A percentile compares a stretch with the other conserved stretches of the same genome.
These are phyloP conservation scores for Drosophila subsilvestris DNA, from an alignment of 2,888 invertebrate species.

Conservation along the genomic window DNA sequence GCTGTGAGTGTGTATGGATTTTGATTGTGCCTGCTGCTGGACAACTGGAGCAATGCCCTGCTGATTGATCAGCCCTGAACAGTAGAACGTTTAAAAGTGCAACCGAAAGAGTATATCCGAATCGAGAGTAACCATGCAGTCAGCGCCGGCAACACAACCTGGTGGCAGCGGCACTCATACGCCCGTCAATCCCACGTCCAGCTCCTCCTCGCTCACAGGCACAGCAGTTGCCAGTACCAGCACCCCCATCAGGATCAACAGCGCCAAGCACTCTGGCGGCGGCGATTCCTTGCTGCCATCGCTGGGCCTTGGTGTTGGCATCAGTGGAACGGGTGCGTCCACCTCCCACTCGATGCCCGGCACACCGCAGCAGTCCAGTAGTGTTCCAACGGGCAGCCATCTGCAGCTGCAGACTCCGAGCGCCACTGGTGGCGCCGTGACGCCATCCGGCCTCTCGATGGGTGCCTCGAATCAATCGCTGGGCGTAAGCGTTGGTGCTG, in stretches of 20 bases:
- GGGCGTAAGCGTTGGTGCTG: conserved; percentile 61
- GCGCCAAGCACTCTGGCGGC: conserved; percentile 59
- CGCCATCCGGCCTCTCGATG: conserved; percentile 63
- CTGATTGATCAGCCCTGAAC: conserved; percentile 48
- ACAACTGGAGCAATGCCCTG: conserved; percentile 65
- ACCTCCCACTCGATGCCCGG: conserved; percentile 59
- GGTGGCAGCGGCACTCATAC: conserved; percentile 45
- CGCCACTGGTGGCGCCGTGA: conserved; percentile 28
- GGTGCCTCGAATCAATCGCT: conserved; percentile 77
- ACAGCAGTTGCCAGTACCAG: conserved; percentile 60
- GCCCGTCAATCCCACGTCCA: conserved; percentile 35
- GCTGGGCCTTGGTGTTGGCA: conserved; percentile 3
- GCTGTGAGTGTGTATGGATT: conserved; percentile 13
- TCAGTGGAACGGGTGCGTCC: conserved; percentile 19
- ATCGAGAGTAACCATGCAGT: conserved; percentile 42
- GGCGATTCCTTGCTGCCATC: conserved; percentile 64
- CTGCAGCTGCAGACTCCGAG: conserved; percentile 70
- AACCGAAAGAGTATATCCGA: conserved; percentile 35
- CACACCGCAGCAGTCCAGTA: conserved; percentile 70
- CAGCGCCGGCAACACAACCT: conserved; percentile 29
- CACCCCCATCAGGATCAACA: conserved; percentile 81
- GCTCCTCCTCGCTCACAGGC: conserved; percentile 6
- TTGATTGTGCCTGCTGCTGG: conserved; percentile 28
- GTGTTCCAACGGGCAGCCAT: conserved; percentile 73
- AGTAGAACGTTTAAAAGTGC: conserved; percentile 12